Percentiles rank a stretch among this genome's conserved stretches.
These are phyloP conservation scores for Gymnoscopelus microlampas DNA, from an alignment of 2,797 vertebrate genomes.

Conservation along the genomic window DNA sequence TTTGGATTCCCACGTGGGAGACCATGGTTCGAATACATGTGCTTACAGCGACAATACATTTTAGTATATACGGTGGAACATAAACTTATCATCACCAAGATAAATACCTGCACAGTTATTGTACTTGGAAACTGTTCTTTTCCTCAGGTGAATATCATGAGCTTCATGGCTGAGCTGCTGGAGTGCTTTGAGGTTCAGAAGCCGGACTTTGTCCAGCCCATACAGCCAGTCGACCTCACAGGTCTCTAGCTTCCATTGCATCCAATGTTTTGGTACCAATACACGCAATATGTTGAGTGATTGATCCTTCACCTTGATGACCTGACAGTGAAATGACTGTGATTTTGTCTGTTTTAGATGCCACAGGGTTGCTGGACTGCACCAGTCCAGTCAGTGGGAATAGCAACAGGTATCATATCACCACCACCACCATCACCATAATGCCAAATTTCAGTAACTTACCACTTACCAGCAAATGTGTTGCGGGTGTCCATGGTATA, in stretches of 20 bases:
- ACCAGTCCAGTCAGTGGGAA: conserved; percentile 79
- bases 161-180: conserved; percentile 88
- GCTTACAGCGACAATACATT: too few species aligned
- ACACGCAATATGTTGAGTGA: not conserved
- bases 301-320: not conserved
- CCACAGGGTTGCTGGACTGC: conserved; percentile 75
- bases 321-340: not conserved
- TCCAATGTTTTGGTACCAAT: not conserved
- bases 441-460: not conserved
- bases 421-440: not conserved
- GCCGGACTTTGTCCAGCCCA: conserved; percentile 86
- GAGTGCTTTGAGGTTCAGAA: conserved; percentile 89
- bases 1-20: too few species aligned
- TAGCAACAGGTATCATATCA: conserved; percentile 75
- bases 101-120: too few species aligned
- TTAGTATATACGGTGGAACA: too few species aligned
- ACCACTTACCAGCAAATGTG: not conserved
- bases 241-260: conserved; percentile 47
- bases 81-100: too few species aligned
- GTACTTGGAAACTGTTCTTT: not conserved
- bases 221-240: conserved; percentile 81
- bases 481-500: not conserved
- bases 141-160: conserved; percentile 87
- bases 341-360: conserved; percentile 68
- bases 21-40: too few species aligned